Percentiles rank a stretch among this genome's conserved stretches.
Conservation (phyloP, 1,140 invertebrate genomes). For the Aphis craccivora region DNA sequence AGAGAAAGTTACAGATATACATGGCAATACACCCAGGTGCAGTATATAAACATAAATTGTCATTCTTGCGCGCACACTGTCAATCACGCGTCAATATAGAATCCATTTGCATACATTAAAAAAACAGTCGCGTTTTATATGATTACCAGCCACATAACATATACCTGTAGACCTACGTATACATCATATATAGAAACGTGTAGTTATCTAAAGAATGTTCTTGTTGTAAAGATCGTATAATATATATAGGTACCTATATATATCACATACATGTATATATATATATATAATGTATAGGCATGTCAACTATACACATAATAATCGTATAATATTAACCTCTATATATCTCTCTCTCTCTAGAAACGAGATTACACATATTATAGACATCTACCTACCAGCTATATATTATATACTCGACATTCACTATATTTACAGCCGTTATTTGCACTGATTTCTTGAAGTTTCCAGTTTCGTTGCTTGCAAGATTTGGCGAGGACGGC, state of each 20-base stretch:
- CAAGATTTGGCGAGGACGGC: background rate
- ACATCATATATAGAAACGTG: background rate
- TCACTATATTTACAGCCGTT: background rate
- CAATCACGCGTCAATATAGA: constrained; percentile 4
- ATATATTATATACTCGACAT: background rate
- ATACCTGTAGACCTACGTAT: background rate
- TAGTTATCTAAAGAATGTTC: constrained; percentile 1
- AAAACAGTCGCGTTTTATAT: background rate
- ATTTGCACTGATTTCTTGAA: background rate
- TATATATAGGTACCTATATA: background rate
- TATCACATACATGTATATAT: background rate
- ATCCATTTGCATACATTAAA: constrained; percentile 12
- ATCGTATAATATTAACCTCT: background rate
- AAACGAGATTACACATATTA: background rate
- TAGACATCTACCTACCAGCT: background rate
- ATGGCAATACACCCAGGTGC: background rate
- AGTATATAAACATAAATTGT: background rate
- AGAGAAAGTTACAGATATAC: background rate
- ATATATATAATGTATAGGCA: background rate
- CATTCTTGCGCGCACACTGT: background rate
- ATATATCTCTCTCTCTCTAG: background rate
- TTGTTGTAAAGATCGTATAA: background rate
- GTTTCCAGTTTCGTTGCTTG: background rate
- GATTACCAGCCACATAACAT: background rate
- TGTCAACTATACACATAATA: background rate